These are phyloP conservation scores for Pachyramphus minor DNA, from an alignment of 2,113 vertebrate species.

Conservation along the genomic window DNA sequence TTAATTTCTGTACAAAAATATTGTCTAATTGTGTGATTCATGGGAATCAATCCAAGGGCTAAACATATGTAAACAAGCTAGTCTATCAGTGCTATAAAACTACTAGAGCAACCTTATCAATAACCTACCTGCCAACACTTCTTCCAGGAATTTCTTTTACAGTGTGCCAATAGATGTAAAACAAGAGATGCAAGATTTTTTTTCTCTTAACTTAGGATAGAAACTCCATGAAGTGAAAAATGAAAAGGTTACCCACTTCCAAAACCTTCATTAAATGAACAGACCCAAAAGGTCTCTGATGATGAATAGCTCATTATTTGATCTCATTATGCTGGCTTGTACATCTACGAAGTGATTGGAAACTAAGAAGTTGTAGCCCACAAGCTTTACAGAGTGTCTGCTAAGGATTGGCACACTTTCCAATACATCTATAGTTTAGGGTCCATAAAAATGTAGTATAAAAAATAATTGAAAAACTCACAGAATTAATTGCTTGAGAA, in stretches of 20 bases:
- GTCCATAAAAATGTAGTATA: neutral
- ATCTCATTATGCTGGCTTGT: neutral
- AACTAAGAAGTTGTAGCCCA: neutral
- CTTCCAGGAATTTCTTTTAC: neutral
- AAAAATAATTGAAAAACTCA: neutral
- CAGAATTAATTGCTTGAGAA: neutral
- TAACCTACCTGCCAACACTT: neutral
- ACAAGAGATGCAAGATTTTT: neutral
- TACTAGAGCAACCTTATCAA: neutral
- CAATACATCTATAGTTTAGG: neutral
- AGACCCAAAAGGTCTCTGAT: constrained; percentile 19
- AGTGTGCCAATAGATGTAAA: neutral
- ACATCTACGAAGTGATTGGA: neutral
- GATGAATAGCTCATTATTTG: constrained; percentile 32
- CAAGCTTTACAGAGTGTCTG: neutral
- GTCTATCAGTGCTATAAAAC: neutral
- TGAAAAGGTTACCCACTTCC: constrained; percentile 24
- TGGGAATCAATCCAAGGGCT: neutral
- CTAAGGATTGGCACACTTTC: neutral
- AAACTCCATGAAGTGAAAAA: constrained; percentile 5
- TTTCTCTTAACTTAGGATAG: neutral
- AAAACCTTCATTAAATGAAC: constrained; percentile 8
- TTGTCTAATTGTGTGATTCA: neutral
- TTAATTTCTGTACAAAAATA: neutral
- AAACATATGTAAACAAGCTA: neutral